phyloP scores from a whole-genome alignment of 2,888 invertebrate species.

The Drosophila nr. perissopoda region DNA sequence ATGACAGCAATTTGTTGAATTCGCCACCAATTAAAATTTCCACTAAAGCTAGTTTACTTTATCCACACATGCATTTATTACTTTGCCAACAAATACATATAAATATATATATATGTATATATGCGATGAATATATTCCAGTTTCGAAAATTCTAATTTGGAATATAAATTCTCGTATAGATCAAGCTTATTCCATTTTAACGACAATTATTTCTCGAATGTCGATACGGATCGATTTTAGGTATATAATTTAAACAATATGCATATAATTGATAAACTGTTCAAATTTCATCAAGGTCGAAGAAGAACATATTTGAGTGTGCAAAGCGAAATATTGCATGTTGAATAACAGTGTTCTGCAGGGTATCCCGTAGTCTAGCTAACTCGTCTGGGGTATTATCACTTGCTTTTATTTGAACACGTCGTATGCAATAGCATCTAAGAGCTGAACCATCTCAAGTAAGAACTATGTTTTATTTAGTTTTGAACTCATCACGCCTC shows the following conservation, averaged over 20 bases:
- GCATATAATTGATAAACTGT: no score
- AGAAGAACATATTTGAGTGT: no score
- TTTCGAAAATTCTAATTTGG: no score
- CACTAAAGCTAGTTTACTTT: neutral
- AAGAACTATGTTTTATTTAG: slow-evolving; percentile 32
- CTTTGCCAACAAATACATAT: neutral
- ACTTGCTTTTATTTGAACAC: neutral
- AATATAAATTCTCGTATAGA: no score
- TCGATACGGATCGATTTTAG: no score
- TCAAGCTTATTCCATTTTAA: no score
- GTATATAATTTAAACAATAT: no score
- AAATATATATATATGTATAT: neutral
- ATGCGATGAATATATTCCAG: neutral
- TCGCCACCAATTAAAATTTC: neutral
- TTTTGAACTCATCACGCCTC: slow-evolving; percentile 12
- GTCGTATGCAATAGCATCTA: neutral
- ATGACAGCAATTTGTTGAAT: neutral
- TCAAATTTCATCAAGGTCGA: no score
- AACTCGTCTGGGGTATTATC: neutral
- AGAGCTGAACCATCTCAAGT: slow-evolving; percentile 4
- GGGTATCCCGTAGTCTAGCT: neutral
- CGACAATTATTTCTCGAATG: no score
- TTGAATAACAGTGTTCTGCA: neutral
- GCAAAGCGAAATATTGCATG: no score
- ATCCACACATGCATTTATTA: neutral